Evolutionary conservation across 2,113 vertebrate genomes (phyloP).

Genomic region (Cacatua alba): DNA sequence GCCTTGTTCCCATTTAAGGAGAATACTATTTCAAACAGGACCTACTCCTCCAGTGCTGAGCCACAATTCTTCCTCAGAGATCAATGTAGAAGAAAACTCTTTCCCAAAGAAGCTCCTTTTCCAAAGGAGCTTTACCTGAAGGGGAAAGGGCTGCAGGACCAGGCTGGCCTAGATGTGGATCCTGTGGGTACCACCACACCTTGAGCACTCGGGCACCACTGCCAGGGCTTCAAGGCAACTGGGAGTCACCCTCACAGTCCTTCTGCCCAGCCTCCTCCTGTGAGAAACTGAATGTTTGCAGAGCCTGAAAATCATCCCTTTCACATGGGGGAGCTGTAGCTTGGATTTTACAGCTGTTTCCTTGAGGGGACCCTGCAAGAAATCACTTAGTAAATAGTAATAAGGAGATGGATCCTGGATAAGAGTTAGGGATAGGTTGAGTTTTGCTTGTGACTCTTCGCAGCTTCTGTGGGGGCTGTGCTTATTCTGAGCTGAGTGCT

Average conservation of each 20-base stretch:
- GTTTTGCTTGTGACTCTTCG: background rate
- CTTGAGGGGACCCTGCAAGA: accelerated
- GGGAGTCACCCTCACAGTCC: background rate
- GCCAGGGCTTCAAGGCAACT: background rate
- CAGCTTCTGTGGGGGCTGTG: background rate
- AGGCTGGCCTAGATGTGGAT: background rate
- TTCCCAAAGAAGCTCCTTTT: background rate
- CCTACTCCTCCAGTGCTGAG: background rate
- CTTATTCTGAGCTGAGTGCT: background rate
- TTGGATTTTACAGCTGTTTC: background rate
- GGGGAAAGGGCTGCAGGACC: background rate
- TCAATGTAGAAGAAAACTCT: background rate
- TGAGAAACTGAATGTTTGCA: background rate
- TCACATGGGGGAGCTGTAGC: background rate
- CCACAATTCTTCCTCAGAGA: background rate
- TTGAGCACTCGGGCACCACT: accelerated
- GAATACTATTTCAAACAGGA: background rate
- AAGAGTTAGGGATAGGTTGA: background rate
- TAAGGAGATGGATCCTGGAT: background rate
- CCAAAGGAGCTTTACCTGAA: background rate
- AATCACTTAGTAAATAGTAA: background rate
- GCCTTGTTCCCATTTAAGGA: background rate
- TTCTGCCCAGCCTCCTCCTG: background rate
- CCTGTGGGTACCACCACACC: background rate
- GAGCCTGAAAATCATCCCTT: background rate